Conservation (phyloP, 2,888 invertebrate genomes). For the Oxyteleia sp. region DNA sequence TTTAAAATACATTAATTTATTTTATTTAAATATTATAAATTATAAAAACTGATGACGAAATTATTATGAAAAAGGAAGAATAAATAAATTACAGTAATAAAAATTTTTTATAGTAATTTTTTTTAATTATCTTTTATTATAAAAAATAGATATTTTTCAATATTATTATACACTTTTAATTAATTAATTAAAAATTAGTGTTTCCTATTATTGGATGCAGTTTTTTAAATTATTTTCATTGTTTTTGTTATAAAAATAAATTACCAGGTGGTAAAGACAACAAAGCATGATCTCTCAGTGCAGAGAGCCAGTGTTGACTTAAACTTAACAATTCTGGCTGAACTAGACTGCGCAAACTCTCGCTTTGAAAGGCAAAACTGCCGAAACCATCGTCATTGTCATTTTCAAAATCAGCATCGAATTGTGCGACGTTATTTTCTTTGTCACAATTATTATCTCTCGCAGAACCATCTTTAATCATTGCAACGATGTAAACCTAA, state of each 20-base stretch:
- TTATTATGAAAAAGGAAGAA: too few species aligned
- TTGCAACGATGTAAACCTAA: conserved; percentile 97
- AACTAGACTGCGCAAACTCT: conserved; percentile 95
- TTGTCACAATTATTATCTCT: conserved; percentile 86
- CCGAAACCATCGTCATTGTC: conserved; percentile 90
- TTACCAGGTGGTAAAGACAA: conserved; percentile 94
- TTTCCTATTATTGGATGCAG: too few species aligned
- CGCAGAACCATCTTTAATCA: conserved; percentile 93
- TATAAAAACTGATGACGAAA: too few species aligned
- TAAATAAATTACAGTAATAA: too few species aligned
- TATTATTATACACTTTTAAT: too few species aligned
- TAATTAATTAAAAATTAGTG: too few species aligned
- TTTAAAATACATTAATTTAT: too few species aligned
- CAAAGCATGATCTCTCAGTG: conserved; percentile 97
- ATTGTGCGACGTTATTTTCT: conserved; percentile 75
- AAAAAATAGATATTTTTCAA: too few species aligned
- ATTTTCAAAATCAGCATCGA: conserved; percentile 69
- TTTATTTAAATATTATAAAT: too few species aligned
- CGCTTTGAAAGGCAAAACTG: conserved; percentile 93
- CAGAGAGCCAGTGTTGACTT: conserved; percentile 98
- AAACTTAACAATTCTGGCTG: conserved; percentile 97
- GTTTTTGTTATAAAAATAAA: background rate
- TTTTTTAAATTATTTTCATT: too few species aligned
- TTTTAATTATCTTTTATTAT: too few species aligned
- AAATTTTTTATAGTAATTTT: too few species aligned